Base-by-base conservation (phyloP, 53 echinoderm and acorn worm species). In the Holothuria leucospilota region DNA sequence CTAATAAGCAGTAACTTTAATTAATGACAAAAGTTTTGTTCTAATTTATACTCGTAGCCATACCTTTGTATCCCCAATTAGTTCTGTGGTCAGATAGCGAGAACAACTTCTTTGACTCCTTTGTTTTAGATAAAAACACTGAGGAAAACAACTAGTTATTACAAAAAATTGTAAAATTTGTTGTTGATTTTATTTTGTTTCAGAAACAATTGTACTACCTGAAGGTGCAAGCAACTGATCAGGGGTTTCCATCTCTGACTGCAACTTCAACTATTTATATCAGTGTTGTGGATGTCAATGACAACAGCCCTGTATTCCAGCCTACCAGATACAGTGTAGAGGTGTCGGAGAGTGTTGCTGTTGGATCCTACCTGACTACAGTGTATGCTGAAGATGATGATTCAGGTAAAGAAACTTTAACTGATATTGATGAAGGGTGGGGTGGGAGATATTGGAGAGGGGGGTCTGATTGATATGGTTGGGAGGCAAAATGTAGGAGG, bases 151-250 rank as follows among this genome's bases (percentile, higher is more conserved):
- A 46, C 67, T 59, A 3, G 2, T 80, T 56, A 29, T 80, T 11
- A 16, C 40, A 12, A 60, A 82, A 27, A 30, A 13, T 81, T 59
- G 6, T 58, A 15, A 29, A 29, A 23, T 16, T 16, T 56, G 8
- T 16, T 56, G 0, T 15, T 56, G 15, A 4, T 56, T 56, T 2
- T 49, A 29, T 42, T 21, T 1, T 52, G 23, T 77, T 71, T 46
- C 92, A 95, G 95, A 95, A 95, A 82, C 90, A 92, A 75, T 87
- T 88, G 59, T 96, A 96, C 81, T 86, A 82, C 72, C 86, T 96
- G 68, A 94, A 91, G 52, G 90, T 92, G 20, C 85, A 72, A 71
- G 94, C 94, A 14, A 89, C 87, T 15, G 96, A 96, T 68, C 78
- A 82, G 39, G 96, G 96, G 26, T 52, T 84, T 18, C 20, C 82